phyloP scores from a whole-genome alignment of 2,113 vertebrate genomes.

The Paradisaea rubra region DNA sequence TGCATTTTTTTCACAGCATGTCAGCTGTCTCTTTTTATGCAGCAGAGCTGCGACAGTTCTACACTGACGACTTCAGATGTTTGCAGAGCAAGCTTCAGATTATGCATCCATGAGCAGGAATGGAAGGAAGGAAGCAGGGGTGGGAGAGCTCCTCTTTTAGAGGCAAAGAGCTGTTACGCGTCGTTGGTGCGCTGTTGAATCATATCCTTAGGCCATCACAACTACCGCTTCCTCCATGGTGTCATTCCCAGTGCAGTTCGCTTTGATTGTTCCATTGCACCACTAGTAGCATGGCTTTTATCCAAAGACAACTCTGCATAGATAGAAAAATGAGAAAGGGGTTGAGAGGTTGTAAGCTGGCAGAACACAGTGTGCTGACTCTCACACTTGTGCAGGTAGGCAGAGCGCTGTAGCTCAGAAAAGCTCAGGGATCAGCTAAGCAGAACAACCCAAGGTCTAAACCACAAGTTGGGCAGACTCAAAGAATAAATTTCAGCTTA shows the following conservation, averaged over 20 bases:
- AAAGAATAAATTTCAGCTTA: not conserved
- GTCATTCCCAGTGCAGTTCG: not conserved
- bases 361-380: not conserved
- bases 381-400: not conserved
- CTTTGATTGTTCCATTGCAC: not conserved
- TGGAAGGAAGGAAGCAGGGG: slow-evolving; percentile 24
- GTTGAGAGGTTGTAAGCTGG: not conserved
- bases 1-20: not conserved
- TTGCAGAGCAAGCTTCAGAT: not conserved
- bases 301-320: not conserved
- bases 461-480: not conserved
- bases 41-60: not conserved
- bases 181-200: not conserved
- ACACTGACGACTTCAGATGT: not conserved
- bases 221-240: not conserved
- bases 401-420: not conserved
- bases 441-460: not conserved
- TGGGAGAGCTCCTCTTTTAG: not conserved
- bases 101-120: not conserved
- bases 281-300: not conserved
- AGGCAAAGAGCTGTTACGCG: not conserved
- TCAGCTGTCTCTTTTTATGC: not conserved
- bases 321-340: not conserved
- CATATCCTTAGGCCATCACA: slow-evolving; percentile 2
- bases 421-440: not conserved